phyloP scores from a whole-genome alignment of 2,888 invertebrate genomes.

The Ophioninae sp. region DNA sequence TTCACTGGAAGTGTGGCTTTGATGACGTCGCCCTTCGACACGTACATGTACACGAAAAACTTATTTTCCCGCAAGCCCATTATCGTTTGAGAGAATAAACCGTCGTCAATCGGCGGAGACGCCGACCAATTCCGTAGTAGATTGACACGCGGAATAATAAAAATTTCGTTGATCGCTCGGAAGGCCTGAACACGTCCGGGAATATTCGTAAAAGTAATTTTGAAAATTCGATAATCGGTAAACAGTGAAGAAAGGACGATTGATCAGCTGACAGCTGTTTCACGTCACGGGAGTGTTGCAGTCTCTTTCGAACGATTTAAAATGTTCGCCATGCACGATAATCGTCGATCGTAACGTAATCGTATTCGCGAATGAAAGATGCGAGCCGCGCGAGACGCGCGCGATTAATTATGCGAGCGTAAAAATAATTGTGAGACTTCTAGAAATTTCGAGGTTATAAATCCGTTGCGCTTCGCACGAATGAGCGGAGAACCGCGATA shows the following conservation, averaged over 20 bases:
- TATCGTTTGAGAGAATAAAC: neutral
- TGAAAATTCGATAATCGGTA: constrained; percentile 27
- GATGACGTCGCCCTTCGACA: neutral
- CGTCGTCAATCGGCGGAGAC: neutral
- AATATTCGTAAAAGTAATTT: neutral
- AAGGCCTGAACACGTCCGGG: neutral
- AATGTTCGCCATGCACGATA: neutral
- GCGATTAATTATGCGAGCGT: neutral
- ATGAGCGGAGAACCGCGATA: neutral
- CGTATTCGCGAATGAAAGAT: neutral
- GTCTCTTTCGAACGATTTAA: neutral
- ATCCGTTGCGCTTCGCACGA: neutral
- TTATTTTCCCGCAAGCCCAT: neutral
- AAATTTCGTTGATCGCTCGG: neutral
- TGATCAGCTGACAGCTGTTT: constrained; percentile 36
- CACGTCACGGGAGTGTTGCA: neutral
- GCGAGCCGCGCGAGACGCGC: neutral
- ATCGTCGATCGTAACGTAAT: neutral
- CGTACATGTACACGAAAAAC: neutral
- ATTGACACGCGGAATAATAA: neutral
- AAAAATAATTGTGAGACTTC: neutral
- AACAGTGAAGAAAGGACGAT: constrained; percentile 1
- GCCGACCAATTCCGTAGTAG: neutral
- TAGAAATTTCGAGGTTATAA: neutral
- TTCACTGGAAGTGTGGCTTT: neutral